Base-by-base conservation (phyloP, 2,888 invertebrate genomes). In the Tromatobia lineatoria region DNA sequence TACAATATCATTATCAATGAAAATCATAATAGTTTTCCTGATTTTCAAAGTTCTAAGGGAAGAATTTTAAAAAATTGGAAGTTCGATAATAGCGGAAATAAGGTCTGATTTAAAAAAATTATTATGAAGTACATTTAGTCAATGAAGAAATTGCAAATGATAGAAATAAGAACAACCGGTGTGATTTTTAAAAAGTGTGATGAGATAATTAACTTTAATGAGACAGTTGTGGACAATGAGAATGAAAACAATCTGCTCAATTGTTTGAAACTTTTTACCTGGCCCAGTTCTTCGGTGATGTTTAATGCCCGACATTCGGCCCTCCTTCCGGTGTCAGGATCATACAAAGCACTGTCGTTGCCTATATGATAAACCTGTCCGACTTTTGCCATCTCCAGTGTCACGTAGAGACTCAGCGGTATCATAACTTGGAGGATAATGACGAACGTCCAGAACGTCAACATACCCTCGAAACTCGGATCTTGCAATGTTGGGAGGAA, bases 381-480 rank as follows among this genome's bases (percentile, higher is more conserved):
- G 85, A 99, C 96, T 94, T 99, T 99, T 89, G 99, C 98, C 95
- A 99, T 96, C 94, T 99, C 99, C 91, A 99, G 96, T 3, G 99
- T 98, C 75, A 99, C 99, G 94, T 99, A 99, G 83, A 99, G 94
- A 8, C 99, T 99, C 66, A 99, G 95, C 0, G 99, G 99, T 92
- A 99, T 99, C 97, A 99, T 98, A 84, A 99, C 97, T 96, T 99
- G 99, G 79, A 99, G 95, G 88, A 99, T 97, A 91, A 99, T 99
- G 87, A 99, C 97, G 94, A 97, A 99, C 2, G 98, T 99, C 97
- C 98, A 98, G 94, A 99, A 99, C 88, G 97, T 97, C 76, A 98
- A 95, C 91, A 98, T 96, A 10, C 97, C 97, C 93, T 98, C 97
- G 91, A 95, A 95, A 34, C 95, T 95, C 0, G 96, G 95, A 89